Base-by-base conservation (phyloP, 2,113 vertebrate species). In the Delphinapterus leucas region DNA sequence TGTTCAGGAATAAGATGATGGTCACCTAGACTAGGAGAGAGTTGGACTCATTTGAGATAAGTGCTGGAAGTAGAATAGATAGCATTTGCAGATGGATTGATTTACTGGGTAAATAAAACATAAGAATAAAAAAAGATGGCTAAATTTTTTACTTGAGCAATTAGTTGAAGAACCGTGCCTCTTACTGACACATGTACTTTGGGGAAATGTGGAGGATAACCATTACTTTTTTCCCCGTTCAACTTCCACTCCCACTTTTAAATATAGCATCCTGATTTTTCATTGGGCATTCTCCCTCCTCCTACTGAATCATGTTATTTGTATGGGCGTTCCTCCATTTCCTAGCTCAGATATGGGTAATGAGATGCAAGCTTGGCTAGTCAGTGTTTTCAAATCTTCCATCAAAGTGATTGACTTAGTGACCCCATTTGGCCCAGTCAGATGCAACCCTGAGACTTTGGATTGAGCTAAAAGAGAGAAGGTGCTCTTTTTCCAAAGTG, bases 21-120 rank as follows among this genome's bases (percentile, higher is more conserved):
- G 36, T 94, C 63, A 94, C 7, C 14, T 80, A 14, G 17, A 55
- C 3, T 53, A 68, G 41, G 20, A 96, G 44, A 87, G 65, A 89
- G 38, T 12, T n/a, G 18, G 47, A 71, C 60, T 70, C 18, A 91
- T 84, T 90, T 71, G 47, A 94, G 36, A 71, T 70, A 94, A 94
- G 85, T 93, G 13, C 26, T 74, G 18, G 20, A 95, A 96, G 71
- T n/a, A 85, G 31, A 96, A 89, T 49, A 88, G 61, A 92, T 1
- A 63, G 25, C 15, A 90, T 61, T 90, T 95, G 25, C 31, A 90
- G 28, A 88, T 65, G 14, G 36, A 77, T 82, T 85, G 18, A 90
- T 65, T 90, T 90, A 70, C 53, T 89, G 41, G 13, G 44, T 95
- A 18, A 92, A 93, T 82, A 89, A 93, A 88, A 94, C 26, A 89